Base-by-base conservation (phyloP, 1,140 invertebrate species). In the Orius laevigatus region DNA sequence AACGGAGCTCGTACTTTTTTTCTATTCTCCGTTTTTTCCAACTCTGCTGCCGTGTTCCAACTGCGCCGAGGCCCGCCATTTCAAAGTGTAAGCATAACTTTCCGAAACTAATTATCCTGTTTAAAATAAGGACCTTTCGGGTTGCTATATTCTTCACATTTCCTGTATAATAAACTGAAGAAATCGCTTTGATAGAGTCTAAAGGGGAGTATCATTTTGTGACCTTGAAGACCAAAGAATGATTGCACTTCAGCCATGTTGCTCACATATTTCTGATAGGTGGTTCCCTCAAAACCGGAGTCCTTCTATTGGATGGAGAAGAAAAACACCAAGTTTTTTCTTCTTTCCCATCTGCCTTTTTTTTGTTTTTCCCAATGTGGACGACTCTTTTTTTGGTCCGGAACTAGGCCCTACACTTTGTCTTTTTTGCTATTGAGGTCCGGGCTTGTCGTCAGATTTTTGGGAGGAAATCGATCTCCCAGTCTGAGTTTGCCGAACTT, bases 101-200 rank as follows among this genome's bases (percentile, higher is more conserved):
- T 40, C 94, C 94, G 64, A 88, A 97, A n/a, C n/a, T 0, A 93
- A 97, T 63, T 98, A 98, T 3, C 92, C 94, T 32, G 82, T 72
- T 34, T 62, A 14, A 75, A 74, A 67, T 90, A 94, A 0, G 91
- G 88, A 48, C 87, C 84, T 49, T 73, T 66, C 0, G 76, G 73
- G n/a, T n/a, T n/a, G n/a, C 64, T 92, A 84, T n/a, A 86, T 65
- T 18, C 68, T 69, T 57, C 77, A 77, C 47, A 95, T 76, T 63
- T 81, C 68, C 62, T 78, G 64, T 12, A 93, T 67, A 62, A n/a
- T 94, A 96, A 65, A 74, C 84, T 35, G 63, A 59, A 3, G 92
- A 89, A 25, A 95, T 69, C 18, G 76, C 68, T 14, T 73, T 62
- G 48, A 96, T 78, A n/a, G 75, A 79, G 1, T 70, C 63, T 1